A percentile compares a stretch with the other conserved stretches of the same genome.
Conservation (phyloP, 2,888 invertebrate species). For the Spodoptera littoralis region DNA sequence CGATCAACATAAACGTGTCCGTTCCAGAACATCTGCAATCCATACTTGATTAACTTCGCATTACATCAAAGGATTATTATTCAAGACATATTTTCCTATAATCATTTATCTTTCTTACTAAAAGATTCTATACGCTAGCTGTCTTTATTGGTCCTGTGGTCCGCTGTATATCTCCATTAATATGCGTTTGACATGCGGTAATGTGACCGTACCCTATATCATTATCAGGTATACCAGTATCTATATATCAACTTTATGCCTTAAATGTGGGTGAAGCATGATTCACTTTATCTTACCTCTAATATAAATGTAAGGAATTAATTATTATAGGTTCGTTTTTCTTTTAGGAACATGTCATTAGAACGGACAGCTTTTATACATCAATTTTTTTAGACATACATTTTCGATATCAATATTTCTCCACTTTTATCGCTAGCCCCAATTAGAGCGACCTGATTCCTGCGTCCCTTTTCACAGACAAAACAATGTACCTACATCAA, state of each 20-base stretch:
- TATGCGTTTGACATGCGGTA: conserved; percentile 57
- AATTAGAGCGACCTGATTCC: conserved; percentile 31
- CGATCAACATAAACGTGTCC: conserved; percentile 13
- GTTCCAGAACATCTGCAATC: conserved; percentile 21
- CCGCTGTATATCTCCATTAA: conserved; percentile 62
- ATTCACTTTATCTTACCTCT: conserved; percentile 42
- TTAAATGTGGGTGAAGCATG: conserved; percentile 34
- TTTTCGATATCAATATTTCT: conserved; percentile 22
- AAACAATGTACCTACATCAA: conserved; percentile 38
- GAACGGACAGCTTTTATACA: not conserved
- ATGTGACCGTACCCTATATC: conserved; percentile 58
- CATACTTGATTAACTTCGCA: conserved; percentile 40
- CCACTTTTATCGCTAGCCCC: conserved; percentile 4
- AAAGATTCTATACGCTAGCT: conserved; percentile 26
- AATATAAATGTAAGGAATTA: conserved; percentile 36
- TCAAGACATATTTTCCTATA: conserved; percentile 10
- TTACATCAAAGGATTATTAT: conserved; percentile 43
- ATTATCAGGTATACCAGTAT: conserved; percentile 50
- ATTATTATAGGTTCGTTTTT: too few relatives aligned
- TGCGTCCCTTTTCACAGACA: conserved; percentile 20
- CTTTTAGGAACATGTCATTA: too few relatives aligned
- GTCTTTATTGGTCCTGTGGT: conserved; percentile 37
- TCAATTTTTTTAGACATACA: conserved; percentile 5
- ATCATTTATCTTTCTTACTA: conserved; percentile 29
- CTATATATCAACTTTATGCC: conserved; percentile 43